Conservation (phyloP, 2,888 invertebrate species). For the Ophion ventricosus region DNA sequence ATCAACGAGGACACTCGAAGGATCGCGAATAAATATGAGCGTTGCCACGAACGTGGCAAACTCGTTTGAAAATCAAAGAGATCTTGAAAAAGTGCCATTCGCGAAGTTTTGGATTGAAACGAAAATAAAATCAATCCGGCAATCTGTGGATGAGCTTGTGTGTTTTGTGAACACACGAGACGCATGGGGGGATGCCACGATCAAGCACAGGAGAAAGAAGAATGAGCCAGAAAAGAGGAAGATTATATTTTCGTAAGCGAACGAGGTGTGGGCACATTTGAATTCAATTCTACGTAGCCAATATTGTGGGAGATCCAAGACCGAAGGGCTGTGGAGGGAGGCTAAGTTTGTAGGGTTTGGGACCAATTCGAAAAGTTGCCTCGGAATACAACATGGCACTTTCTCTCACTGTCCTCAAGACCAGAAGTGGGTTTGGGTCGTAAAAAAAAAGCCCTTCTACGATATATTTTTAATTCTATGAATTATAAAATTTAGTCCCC, state of each 20-base stretch:
- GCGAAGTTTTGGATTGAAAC: constrained; percentile 13
- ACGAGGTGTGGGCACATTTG: constrained; percentile 72
- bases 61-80: constrained; percentile 1
- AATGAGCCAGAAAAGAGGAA: constrained; percentile 43
- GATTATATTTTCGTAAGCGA: constrained; percentile 21
- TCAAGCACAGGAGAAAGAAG: constrained; percentile 37
- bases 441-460: too few relatives aligned
- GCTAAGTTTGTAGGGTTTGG: constrained; percentile 77
- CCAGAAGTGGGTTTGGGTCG: neutral
- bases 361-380: constrained; percentile 75
- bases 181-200: constrained; percentile 17
- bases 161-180: constrained; percentile 49
- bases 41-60: too few relatives aligned
- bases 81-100: neutral
- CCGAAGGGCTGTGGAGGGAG: constrained; percentile 30
- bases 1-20: too few relatives aligned
- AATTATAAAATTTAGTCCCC: neutral
- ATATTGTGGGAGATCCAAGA: constrained; percentile 62
- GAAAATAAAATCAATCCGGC: constrained; percentile 79
- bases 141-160: constrained; percentile 72
- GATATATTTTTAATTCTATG: too few relatives aligned
- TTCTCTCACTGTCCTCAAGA: constrained; percentile 4
- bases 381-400: constrained; percentile 10
- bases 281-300: constrained; percentile 79
- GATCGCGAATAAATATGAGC: too few relatives aligned